phyloP scores from a whole-genome alignment of 2,113 vertebrate genomes.

The Austrofundulus limnaeus region DNA sequence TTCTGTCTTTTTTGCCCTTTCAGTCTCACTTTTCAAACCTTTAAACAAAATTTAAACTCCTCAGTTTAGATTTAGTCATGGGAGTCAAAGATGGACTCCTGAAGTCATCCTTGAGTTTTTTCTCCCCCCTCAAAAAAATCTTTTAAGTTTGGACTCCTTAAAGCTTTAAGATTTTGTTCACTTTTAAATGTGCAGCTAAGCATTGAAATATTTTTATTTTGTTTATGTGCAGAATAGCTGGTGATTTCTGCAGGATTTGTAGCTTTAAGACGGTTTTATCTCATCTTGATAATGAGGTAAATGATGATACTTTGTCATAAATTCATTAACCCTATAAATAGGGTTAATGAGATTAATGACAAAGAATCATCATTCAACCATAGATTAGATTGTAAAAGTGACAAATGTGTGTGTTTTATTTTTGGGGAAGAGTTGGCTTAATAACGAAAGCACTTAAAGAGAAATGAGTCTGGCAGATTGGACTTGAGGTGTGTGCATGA shows the following conservation, averaged over 20 bases:
- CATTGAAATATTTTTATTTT: slow-evolving; percentile 1
- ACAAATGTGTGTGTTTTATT: no score
- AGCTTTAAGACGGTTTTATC: neutral
- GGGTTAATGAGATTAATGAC: no score
- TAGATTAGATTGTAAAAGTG: no score
- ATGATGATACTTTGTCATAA: slow-evolving; percentile 4
- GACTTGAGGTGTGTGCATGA: neutral
- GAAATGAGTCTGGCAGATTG: neutral
- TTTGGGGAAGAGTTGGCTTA: no score
- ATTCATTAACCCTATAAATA: slow-evolving; percentile 2
- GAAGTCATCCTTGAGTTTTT: slow-evolving; percentile 54
- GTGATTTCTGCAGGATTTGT: slow-evolving; percentile 22
- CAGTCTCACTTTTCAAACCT: slow-evolving; percentile 48
- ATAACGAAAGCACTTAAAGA: neutral
- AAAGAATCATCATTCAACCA: no score
- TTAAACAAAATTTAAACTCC: slow-evolving; percentile 63
- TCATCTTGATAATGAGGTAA: slow-evolving; percentile 15
- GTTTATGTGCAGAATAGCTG: neutral
- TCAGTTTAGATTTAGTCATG: slow-evolving; percentile 43
- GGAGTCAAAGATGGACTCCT: slow-evolving; percentile 42
- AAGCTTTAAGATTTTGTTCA: slow-evolving; percentile 41
- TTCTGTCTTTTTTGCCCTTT: slow-evolving; percentile 22
- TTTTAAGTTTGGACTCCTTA: slow-evolving; percentile 65
- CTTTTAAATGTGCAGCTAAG: slow-evolving; percentile 36
- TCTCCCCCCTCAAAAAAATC: slow-evolving; percentile 32